phyloP scores from a whole-genome alignment of 2,888 invertebrate species.

The Eupithecia vulgata region DNA sequence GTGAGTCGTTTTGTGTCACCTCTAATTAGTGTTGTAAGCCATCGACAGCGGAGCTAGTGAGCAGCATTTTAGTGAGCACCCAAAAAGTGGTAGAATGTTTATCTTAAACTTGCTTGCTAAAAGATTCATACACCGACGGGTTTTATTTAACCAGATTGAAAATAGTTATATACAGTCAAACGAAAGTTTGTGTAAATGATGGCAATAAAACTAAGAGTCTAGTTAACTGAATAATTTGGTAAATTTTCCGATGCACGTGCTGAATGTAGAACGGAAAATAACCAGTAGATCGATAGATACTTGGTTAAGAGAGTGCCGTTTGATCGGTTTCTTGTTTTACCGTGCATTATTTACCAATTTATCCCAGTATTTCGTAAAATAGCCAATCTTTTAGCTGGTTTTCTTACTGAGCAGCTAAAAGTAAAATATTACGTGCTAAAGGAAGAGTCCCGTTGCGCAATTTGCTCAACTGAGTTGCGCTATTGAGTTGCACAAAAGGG shows the following conservation, averaged over 20 bases:
- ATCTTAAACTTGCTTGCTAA: conserved; percentile 48
- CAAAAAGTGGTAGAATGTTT: conserved; percentile 57
- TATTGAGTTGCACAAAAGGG: too few relatives aligned
- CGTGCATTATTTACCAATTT: neutral
- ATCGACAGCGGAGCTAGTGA: conserved; percentile 25
- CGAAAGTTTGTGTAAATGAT: conserved; percentile 60
- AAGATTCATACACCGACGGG: conserved; percentile 28
- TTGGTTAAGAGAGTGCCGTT: conserved; percentile 25
- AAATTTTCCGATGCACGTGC: conserved; percentile 31
- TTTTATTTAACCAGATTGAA: neutral
- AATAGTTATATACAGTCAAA: conserved; percentile 29
- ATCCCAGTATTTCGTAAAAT: neutral
- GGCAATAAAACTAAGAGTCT: conserved; percentile 53
- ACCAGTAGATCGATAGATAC: conserved; percentile 8
- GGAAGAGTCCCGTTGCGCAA: too few relatives aligned
- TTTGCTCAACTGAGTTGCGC: too few relatives aligned
- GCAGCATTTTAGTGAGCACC: conserved; percentile 56
- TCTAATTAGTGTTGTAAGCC: conserved; percentile 34
- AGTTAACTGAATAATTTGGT: conserved; percentile 34
- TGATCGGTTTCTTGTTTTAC: conserved; percentile 10
- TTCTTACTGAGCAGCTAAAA: neutral
- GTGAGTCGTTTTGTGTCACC: conserved; percentile 43
- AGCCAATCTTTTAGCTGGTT: neutral
- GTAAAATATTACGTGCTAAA: neutral
- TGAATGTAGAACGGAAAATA: conserved; percentile 34